Conservation (phyloP, 2,888 invertebrate species). For the Tachystola acroxantha region DNA sequence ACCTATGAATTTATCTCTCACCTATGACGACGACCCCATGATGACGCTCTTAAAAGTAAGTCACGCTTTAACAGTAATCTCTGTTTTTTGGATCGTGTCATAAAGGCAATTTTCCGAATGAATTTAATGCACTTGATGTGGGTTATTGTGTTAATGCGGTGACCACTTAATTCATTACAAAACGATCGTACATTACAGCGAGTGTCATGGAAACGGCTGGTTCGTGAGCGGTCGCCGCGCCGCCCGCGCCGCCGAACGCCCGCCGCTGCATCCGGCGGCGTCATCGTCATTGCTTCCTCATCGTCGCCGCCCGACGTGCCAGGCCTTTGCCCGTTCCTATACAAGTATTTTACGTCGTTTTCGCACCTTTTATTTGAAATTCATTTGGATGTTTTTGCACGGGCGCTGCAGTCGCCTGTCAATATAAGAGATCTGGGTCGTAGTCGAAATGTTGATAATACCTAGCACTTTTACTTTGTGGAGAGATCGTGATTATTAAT, state of each 20-base stretch:
- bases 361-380: conserved; percentile 52
- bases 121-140: conserved; percentile 48
- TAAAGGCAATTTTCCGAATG: conserved; percentile 43
- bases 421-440: conserved; percentile 58
- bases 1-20: too few species aligned
- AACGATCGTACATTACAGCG: conserved; percentile 30
- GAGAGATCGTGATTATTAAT: conserved; percentile 52
- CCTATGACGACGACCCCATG: too few species aligned
- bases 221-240: conserved; percentile 16
- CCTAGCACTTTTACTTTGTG: conserved; percentile 65
- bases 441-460: conserved; percentile 53
- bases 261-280: too few species aligned
- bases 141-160: conserved; percentile 64
- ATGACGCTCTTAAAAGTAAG: conserved; percentile 6
- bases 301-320: conserved; percentile 8
- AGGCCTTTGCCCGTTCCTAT: conserved; percentile 17
- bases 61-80: conserved; percentile 23
- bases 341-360: conserved; percentile 47
- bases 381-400: conserved; percentile 51
- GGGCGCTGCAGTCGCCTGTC: conserved; percentile 32
- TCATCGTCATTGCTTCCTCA: conserved; percentile 5
- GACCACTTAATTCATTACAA: conserved; percentile 51
- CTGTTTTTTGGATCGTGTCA: conserved; percentile 31
- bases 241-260: too few species aligned
- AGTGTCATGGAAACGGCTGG: conserved; percentile 22